Evolutionary conservation across 2,113 vertebrate species (phyloP).

Genomic region (Grammomys surdaster): DNA sequence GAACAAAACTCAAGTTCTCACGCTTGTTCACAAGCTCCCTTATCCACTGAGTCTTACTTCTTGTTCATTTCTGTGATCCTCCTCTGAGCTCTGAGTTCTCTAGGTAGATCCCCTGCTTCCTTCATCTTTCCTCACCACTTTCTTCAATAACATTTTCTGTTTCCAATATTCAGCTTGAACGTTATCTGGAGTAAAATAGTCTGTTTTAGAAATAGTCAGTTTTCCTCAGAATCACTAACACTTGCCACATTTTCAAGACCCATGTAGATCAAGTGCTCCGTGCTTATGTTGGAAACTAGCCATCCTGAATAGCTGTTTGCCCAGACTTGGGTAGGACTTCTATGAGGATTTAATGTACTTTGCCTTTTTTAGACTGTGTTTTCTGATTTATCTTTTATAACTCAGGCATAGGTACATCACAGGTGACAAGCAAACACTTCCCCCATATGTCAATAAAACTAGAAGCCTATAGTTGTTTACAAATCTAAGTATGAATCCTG

Average conservation of each 20-base stretch:
- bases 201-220: background rate
- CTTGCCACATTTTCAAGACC: background rate
- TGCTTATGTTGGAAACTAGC: background rate
- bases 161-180: background rate
- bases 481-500: background rate
- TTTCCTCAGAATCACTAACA: background rate
- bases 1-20: background rate
- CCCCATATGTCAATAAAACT: background rate
- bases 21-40: background rate
- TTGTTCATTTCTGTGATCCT: background rate
- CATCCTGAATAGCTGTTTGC: background rate
- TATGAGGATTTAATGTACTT: background rate
- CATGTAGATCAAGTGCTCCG: background rate
- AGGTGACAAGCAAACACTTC: background rate
- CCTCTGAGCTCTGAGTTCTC: background rate
- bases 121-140: background rate
- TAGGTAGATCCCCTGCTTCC: background rate
- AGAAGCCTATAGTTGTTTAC: background rate
- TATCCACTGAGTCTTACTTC: background rate
- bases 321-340: background rate
- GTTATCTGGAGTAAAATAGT: background rate
- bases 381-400: slow-evolving; percentile 48
- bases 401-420: background rate
- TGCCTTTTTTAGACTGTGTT: background rate
- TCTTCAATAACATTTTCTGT: background rate